Base-by-base conservation (phyloP, 2,888 invertebrate species). In the Parapristionchus giblindavisi region DNA sequence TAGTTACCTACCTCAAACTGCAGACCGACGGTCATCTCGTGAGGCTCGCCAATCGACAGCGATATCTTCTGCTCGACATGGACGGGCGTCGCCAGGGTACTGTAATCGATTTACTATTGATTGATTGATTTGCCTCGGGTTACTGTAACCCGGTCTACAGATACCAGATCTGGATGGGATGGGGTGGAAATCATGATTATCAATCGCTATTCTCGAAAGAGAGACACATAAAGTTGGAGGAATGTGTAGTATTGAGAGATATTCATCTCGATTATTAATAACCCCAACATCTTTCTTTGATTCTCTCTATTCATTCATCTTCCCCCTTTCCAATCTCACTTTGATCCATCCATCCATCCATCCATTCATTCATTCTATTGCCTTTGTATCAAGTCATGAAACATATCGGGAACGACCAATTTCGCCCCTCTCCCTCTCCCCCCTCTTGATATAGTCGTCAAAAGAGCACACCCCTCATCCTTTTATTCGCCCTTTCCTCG, bases 401-500 rank as follows among this genome's bases (percentile, higher is more conserved):
- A 61, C 27, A 1, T 24, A 61, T 61, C 24, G 61, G 17, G 24
- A 40, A 40, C 38, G 38, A 61, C 27, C 36, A 21, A 4, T 58
- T 34, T 34, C 17, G 6, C 56, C 32, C 34, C 56, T 2, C 48
- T 43, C 17, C 48, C 48, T 43, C 17, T 17, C 48, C 17, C 27
- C 3, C 21, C 56, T 32, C 56, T 29, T 54, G 36, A n/a, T 36
- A 34, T 61, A 34, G 27, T 38, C 27, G 34, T 24, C 61, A 60
- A 6, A 29, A 60, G 34, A 60, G 34, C 34, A 40, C 36, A 61
- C 40, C 61, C n/a, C n/a, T n/a, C n/a, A n/a, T n/a, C n/a, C n/a
- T n/a, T n/a, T n/a, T n/a, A n/a, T 61, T 61, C 40, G 61, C 61
- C 38, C 40, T 61, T 61, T 40, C 34, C 61, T 40, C 61, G 40